Percentiles rank a stretch among this genome's conserved stretches.
These are phyloP conservation scores for Cydia pomonella DNA, from an alignment of 1,140 invertebrate species.

Conservation along the genomic window DNA sequence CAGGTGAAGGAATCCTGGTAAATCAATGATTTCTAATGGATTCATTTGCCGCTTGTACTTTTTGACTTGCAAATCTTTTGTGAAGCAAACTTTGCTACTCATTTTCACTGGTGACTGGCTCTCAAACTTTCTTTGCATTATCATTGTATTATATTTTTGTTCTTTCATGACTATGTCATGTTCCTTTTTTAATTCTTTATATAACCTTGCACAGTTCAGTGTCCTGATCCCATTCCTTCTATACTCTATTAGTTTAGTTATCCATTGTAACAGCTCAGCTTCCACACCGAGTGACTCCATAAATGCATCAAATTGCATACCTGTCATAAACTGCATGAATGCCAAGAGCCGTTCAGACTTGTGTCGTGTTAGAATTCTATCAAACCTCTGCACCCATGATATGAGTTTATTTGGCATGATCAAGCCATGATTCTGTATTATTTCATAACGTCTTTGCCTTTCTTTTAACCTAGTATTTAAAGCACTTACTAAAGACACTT, in stretches of 20 bases:
- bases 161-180: constrained; percentile 82
- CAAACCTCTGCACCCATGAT: constrained; percentile 84
- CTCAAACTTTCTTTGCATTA: constrained; percentile 67
- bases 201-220: constrained; percentile 85
- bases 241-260: constrained; percentile 85
- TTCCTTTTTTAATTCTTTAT: constrained; percentile 83
- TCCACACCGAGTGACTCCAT: constrained; percentile 88
- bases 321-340: constrained; percentile 88
- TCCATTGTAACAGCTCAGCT: constrained; percentile 84
- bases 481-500: constrained; percentile 84
- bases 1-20: constrained; percentile 91
- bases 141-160: constrained; percentile 73
- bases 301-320: constrained; percentile 88
- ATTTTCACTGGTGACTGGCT: constrained; percentile 57
- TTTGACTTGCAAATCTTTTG: constrained; percentile 40
- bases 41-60: constrained; percentile 62
- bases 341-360: constrained; percentile 84
- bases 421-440: constrained; percentile 90
- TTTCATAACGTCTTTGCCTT: constrained; percentile 85
- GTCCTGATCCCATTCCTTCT: constrained; percentile 87
- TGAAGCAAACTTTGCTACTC: constrained; percentile 41
- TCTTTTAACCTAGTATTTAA: constrained; percentile 88
- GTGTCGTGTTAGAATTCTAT: constrained; percentile 82
- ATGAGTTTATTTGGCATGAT: constrained; percentile 86
- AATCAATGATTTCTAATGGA: constrained; percentile 87